phyloP scores from a whole-genome alignment of 2,797 vertebrate genomes.

The Rousettus madagascariensis region DNA sequence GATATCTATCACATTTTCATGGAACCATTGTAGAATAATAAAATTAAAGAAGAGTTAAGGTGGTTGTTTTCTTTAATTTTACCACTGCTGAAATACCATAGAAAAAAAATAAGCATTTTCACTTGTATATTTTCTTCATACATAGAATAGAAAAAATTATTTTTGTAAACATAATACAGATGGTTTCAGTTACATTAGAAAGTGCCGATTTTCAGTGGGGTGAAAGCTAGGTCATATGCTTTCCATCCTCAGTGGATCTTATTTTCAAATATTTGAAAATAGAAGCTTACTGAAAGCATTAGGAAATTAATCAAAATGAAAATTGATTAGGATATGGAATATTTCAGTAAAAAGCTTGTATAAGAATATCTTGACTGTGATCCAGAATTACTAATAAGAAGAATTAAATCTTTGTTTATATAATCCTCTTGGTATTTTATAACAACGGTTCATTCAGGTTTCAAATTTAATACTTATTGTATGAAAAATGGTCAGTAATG shows the following conservation, averaged over 20 bases:
- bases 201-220: not conserved
- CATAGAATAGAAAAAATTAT: constrained; percentile 40
- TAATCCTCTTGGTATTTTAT: constrained; percentile 34
- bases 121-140: constrained; percentile 28
- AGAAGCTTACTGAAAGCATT: constrained; percentile 27
- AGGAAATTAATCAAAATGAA: constrained; percentile 51
- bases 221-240: not conserved
- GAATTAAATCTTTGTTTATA: constrained; percentile 19
- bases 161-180: constrained; percentile 47
- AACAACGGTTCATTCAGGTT: not conserved
- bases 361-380: constrained; percentile 7
- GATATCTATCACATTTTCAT: not conserved
- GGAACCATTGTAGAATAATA: constrained; percentile 43
- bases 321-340: constrained; percentile 42
- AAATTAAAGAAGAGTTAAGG: constrained; percentile 20
- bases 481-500: constrained; percentile 9
- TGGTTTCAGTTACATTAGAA: constrained; percentile 39
- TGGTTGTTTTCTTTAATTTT: constrained; percentile 48
- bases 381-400: constrained; percentile 46
- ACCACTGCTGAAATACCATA: constrained; percentile 14
- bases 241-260: constrained; percentile 41
- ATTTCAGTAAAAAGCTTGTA: constrained; percentile 41
- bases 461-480: constrained; percentile 37
- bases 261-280: constrained; percentile 39
- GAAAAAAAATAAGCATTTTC: not conserved